Evolutionary conservation across 2,888 invertebrate genomes (phyloP), one percentile per base, ranked within the genome.

Genomic region (Aphelenchoides bicaudatus): DNA sequence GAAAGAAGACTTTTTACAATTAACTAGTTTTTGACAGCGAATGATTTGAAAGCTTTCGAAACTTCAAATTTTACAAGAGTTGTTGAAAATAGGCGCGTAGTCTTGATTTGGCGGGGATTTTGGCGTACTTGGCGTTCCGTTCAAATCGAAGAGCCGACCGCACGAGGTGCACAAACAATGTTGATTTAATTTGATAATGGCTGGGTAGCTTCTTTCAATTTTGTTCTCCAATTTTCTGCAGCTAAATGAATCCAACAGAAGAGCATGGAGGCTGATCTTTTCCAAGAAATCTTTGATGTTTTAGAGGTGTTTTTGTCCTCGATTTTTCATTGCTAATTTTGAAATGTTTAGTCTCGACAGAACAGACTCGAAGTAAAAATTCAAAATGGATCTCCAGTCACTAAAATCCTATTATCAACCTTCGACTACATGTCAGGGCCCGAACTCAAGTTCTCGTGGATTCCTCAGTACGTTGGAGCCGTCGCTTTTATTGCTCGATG

Each of bases 361-460:
- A 69, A 58, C 6, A 38, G 49, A n/a, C 39, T 65, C 23, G 23
- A 34, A 21, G 25, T 65, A 25, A 37, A 57, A 4, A 38, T 65
- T 19, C 34, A 38, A 4, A 51, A 65, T 61, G 49, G 29, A 10
- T 65, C 61, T 4, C 65, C 65, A 1, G 69, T 75, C 16, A 64
- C 59, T 34, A 75, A 75, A 51, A 71, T 75, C 8, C 63, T 75
- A 13, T 75, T 73, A 74, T 73, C 73, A 5, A 68, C 73, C 13
- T 75, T 75, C 51, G 73, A 73, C 52, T 75, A 71, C 48, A 74
- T 74, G 73, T 64, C 68, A 3, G 75, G 75, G 1, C 73, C 75
- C 1, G 73, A 73, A 39, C 58, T 75, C 50, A 63, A 65, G 37
- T 75, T 75, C 58, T 69, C 70, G 16, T 75, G 75, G 75, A 72